phyloP scores from a whole-genome alignment of 2,113 vertebrate genomes.

The Passer montanus region DNA sequence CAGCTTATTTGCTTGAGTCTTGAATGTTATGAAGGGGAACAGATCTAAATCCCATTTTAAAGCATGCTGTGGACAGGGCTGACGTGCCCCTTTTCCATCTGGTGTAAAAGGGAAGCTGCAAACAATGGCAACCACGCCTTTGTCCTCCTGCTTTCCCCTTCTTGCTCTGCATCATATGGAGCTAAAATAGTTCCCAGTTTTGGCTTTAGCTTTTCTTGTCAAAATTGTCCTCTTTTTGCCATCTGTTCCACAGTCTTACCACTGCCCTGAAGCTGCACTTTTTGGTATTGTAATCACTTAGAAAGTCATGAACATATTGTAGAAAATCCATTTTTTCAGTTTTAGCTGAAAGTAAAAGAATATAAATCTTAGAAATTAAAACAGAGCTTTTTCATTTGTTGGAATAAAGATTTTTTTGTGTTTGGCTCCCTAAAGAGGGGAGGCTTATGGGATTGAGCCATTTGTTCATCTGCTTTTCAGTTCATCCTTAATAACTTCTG shows the following conservation, averaged over 20 bases:
- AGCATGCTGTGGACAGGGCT: neutral
- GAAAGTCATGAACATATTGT: neutral
- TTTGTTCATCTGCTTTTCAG: constrained; percentile 48
- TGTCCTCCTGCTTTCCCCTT: constrained; percentile 23
- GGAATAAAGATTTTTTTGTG: neutral
- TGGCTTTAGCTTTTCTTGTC: neutral
- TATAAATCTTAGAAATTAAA: neutral
- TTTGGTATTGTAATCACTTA: neutral
- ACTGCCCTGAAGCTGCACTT: neutral
- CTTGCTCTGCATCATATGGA: neutral
- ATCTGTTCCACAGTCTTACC: neutral
- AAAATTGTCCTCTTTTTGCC: neutral
- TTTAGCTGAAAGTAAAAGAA: neutral
- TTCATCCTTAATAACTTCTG: constrained; percentile 27
- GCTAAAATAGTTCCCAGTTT: neutral
- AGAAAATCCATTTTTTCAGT: neutral
- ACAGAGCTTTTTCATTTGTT: neutral
- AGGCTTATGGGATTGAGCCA: neutral
- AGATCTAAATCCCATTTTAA: neutral
- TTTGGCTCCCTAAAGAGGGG: neutral
- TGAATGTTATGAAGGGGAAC: neutral
- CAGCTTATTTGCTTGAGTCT: neutral
- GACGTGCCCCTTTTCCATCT: neutral
- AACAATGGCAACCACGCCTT: constrained; percentile 24
- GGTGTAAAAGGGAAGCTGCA: neutral